These are phyloP conservation scores for Melozone crissalis DNA, from an alignment of 2,113 vertebrate genomes.

Conservation along the genomic window DNA sequence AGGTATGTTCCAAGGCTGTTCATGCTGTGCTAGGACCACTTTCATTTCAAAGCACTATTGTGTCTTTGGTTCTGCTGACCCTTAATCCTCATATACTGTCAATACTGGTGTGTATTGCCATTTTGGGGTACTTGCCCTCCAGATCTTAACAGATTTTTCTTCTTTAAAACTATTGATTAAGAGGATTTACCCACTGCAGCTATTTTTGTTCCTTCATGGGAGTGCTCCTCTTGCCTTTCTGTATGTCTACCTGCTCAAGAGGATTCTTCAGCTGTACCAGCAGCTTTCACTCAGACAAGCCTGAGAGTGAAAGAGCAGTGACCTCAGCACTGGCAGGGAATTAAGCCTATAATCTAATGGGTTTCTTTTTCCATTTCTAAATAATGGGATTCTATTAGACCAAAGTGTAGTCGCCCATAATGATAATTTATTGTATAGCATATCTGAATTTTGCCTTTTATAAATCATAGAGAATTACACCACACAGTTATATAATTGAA, in stretches of 20 bases:
- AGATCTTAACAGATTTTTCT: neutral
- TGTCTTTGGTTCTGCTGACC: neutral
- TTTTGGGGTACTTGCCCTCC: neutral
- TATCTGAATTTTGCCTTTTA: slow-evolving; percentile 53
- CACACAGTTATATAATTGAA: slow-evolving; percentile 15
- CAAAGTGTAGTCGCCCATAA: slow-evolving; percentile 39
- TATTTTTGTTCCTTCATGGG: neutral
- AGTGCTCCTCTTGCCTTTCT: neutral
- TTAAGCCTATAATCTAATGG: slow-evolving; percentile 58
- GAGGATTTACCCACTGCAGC: neutral
- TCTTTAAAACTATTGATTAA: neutral
- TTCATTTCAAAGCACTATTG: neutral
- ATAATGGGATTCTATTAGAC: slow-evolving; percentile 60
- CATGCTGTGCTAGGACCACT: fast-evolving
- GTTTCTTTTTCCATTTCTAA: slow-evolving; percentile 57
- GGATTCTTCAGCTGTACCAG: neutral
- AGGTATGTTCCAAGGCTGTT: neutral
- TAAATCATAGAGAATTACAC: slow-evolving; percentile 36
- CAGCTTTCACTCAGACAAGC: neutral
- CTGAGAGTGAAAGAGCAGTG: slow-evolving; percentile 11
- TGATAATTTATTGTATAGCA: slow-evolving; percentile 32
- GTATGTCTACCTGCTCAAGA: neutral
- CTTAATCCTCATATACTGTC: neutral
- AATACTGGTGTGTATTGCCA: neutral
- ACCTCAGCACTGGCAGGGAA: slow-evolving; percentile 47